phyloP scores from a whole-genome alignment of 2,888 invertebrate species.

The Odontothrips loti region DNA sequence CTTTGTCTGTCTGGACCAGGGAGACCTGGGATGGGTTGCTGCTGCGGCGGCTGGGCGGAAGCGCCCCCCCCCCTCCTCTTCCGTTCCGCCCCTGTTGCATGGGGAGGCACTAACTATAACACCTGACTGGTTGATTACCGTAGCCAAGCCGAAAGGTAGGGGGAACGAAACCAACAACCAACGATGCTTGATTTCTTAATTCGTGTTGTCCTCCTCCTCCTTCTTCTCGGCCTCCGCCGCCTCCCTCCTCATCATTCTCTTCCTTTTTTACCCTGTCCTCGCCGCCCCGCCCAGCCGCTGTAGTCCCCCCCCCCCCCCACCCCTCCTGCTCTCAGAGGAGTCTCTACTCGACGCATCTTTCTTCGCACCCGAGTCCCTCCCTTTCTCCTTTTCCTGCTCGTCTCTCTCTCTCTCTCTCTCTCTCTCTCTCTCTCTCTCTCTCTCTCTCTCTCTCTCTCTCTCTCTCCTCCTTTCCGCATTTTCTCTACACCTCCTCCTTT shows the following conservation, averaged over 20 bases:
- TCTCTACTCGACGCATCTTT: background rate
- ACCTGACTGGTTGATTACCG: constrained; percentile 19
- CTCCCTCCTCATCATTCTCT: background rate
- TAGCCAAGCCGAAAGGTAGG: background rate
- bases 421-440: constrained; percentile 3
- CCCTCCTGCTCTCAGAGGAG: too few species aligned
- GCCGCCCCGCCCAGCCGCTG: background rate
- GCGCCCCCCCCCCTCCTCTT: background rate
- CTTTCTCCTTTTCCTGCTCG: background rate
- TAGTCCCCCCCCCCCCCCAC: background rate
- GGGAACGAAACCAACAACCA: constrained; percentile 10
- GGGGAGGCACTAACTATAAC: constrained; percentile 23
- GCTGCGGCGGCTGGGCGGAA: background rate
- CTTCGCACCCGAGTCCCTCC: background rate
- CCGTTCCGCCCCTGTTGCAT: background rate
- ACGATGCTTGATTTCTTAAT: constrained; percentile 26
- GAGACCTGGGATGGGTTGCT: background rate
- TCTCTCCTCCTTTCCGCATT: background rate
- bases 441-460: background rate
- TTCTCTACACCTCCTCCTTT: background rate
- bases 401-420: background rate
- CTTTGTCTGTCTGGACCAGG: background rate
- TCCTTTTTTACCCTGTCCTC: constrained; percentile 13
- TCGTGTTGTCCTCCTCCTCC: constrained; percentile 24
- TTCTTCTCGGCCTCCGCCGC: background rate